These are phyloP conservation scores for Asteroscopus sphinx DNA, from an alignment of 2,888 invertebrate genomes.

Conservation along the genomic window DNA sequence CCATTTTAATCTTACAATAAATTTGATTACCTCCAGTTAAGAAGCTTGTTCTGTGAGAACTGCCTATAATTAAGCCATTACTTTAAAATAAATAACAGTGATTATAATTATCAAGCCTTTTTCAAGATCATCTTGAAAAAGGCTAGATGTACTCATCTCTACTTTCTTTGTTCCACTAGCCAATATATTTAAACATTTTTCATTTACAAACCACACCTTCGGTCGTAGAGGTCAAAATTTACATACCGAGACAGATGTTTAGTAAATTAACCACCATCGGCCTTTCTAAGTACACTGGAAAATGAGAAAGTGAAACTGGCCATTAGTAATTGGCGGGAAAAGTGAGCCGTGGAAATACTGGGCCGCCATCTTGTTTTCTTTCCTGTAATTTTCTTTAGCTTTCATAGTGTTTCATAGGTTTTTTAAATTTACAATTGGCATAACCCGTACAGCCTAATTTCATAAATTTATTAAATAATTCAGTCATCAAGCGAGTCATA, in stretches of 20 bases:
- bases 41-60: slow-evolving; percentile 19
- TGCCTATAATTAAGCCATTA: slow-evolving; percentile 26
- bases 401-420: slow-evolving; percentile 20
- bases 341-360: slow-evolving; percentile 68
- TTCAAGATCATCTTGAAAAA: too few relatives aligned
- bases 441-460: slow-evolving; percentile 5
- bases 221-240: slow-evolving; percentile 61
- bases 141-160: slow-evolving; percentile 7
- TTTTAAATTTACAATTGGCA: slow-evolving; percentile 4
- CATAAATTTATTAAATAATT: slow-evolving; percentile 21
- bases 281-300: slow-evolving; percentile 62
- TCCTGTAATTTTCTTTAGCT: slow-evolving; percentile 68
- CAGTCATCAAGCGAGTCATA: slow-evolving; percentile 8
- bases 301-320: slow-evolving; percentile 81
- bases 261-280: slow-evolving; percentile 54
- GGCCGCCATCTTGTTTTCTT: slow-evolving; percentile 75
- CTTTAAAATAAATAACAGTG: slow-evolving; percentile 8
- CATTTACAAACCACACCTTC: slow-evolving; percentile 64
- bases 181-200: slow-evolving; percentile 60
- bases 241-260: slow-evolving; percentile 61
- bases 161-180: slow-evolving; percentile 68
- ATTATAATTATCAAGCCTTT: background rate
- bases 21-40: slow-evolving; percentile 5
- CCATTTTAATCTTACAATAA: background rate
- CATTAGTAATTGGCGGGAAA: slow-evolving; percentile 78